A percentile compares a stretch with the other conserved stretches of the same genome.
These are phyloP conservation scores for Channa argus DNA, from an alignment of 2,113 vertebrate species.

Conservation along the genomic window DNA sequence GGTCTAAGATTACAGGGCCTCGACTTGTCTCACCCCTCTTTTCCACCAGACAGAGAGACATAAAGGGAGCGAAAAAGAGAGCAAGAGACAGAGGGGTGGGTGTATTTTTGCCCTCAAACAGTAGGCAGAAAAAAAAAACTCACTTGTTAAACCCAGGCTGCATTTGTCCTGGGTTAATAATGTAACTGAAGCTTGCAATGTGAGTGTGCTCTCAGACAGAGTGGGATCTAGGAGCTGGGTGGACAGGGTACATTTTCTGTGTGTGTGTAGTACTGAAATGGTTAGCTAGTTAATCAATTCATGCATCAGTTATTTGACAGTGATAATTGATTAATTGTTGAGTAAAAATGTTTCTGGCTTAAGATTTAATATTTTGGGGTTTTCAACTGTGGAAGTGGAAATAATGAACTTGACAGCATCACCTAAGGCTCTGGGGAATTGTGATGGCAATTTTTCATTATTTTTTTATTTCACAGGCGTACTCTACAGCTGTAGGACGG, in stretches of 20 bases:
- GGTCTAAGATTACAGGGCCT: conserved; percentile 99
- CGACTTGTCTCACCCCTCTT: conserved; percentile 85
- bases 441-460: neutral
- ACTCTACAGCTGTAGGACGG: too few relatives aligned
- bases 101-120: conserved; percentile 94
- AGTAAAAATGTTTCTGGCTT: neutral
- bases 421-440: neutral
- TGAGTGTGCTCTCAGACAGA: conserved; percentile 55
- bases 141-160: conserved; percentile 90
- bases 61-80: conserved; percentile 24
- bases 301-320: too few relatives aligned
- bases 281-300: neutral
- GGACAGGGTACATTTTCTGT: conserved; percentile 1
- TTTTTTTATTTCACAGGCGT: too few relatives aligned
- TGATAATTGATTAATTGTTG: conserved; percentile 2
- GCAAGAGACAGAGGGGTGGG: conserved; percentile 71
- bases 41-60: conserved; percentile 80
- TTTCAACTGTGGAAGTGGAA: neutral
- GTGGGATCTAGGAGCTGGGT: conserved; percentile 12
- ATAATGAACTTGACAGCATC: too few relatives aligned
- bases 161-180: conserved; percentile 95
- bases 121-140: conserved; percentile 95
- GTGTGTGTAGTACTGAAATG: conserved; percentile 1
- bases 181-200: conserved; percentile 94
- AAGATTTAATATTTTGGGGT: neutral